Base-by-base conservation (phyloP, 2,888 invertebrate species). In the Eristalis tenax region DNA sequence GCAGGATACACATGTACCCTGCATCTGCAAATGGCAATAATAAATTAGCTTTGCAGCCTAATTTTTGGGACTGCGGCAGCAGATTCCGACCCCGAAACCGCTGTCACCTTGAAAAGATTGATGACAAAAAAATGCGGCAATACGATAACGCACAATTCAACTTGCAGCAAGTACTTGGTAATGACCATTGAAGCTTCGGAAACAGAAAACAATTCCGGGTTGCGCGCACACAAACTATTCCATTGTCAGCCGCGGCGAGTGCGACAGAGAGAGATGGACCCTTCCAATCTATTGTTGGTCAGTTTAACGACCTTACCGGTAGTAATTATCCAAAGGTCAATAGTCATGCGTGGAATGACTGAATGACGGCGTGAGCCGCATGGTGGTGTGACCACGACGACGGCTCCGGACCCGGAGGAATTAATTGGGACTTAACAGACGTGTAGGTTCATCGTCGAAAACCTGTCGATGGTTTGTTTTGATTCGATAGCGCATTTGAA, bases 251-350 rank as follows among this genome's bases (percentile, higher is more conserved):
- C 1, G 23, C 13, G 70, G 18, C 15, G 10, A 64, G 32, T 15
- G 8, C 2, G 28, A 22, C 22, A 64, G 15, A 50, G 15, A 26
- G 26, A 1, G 15, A 26, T n/a, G 50, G 43, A 43, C 64, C 73
- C 78, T 79, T 79, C 61, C 76, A 71, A 68, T 57, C 57, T 57
- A 84, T 80, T 66, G 13, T 64, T 38, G 61, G 56, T 76, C 66
- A 80, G 84, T 75, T 84, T 74, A 79, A 79, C 56, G 84, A 80
- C 84, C 84, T 70, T 63, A 56, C 43, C 66, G 50, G 69, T 79
- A 38, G 75, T 75, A 84, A 79, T 84, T 66, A 79, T 35, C 35
- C 35, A 66, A 68, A 83, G 77, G 83, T 83, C 77, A 73, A 83
- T 77, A 77, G 56, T 73, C 61, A 77, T 56, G 61, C 22, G 43